Evolutionary conservation across 2,797 vertebrate species (phyloP).

Genomic region (Acrossocheilus fasciatus): DNA sequence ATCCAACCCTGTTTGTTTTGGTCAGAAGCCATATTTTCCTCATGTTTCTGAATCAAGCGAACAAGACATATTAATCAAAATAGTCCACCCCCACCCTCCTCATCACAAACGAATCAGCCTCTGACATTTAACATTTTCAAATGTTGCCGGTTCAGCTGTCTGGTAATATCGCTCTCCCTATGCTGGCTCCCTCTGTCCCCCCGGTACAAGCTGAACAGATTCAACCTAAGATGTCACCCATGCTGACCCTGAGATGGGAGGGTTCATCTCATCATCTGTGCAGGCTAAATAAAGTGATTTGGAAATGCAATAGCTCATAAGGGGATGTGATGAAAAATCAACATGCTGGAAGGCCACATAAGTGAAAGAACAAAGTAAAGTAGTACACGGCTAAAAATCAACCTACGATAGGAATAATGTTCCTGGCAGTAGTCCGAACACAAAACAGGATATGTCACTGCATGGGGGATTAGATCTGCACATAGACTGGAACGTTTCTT

Average conservation of each 20-base stretch:
- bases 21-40: conserved; percentile 37
- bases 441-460: conserved; percentile 26
- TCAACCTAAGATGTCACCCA: conserved; percentile 33
- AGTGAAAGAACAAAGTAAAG: conserved; percentile 22
- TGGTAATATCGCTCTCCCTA: conserved; percentile 44
- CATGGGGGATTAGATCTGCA: not conserved
- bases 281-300: conserved; percentile 41
- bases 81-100: not conserved
- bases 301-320: conserved; percentile 35
- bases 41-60: conserved; percentile 13
- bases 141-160: conserved; percentile 62
- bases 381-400: conserved; percentile 6
- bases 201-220: conserved; percentile 7
- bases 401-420: conserved; percentile 1
- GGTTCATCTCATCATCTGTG: conserved; percentile 11
- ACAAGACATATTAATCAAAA: conserved; percentile 3
- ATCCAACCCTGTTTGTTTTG: conserved; percentile 24
- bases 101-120: conserved; percentile 42
- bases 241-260: conserved; percentile 22
- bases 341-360: conserved; percentile 17
- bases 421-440: conserved; percentile 1
- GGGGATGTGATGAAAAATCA: conserved; percentile 40
- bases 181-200: conserved; percentile 37
- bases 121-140: conserved; percentile 62
- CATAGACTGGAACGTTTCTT: not conserved